Conservation (phyloP, 2,888 invertebrate species). For the Nymphalis polychloros region DNA sequence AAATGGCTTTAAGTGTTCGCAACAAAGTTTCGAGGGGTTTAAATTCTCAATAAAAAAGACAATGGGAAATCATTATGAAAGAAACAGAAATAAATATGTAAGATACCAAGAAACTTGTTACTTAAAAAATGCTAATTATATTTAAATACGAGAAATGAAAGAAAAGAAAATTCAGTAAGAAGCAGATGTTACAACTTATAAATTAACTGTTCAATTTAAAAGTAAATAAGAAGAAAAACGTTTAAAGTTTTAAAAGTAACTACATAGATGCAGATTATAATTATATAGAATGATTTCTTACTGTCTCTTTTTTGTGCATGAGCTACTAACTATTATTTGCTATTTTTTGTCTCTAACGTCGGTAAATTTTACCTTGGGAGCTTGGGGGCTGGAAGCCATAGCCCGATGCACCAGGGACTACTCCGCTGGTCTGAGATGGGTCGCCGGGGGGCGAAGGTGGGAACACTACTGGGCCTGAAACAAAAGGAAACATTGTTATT, state of each 20-base stretch:
- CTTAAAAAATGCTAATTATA: too few species aligned
- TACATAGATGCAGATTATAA: not conserved
- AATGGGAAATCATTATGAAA: too few species aligned
- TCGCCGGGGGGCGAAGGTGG: conserved; percentile 86
- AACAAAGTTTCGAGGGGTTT: too few species aligned
- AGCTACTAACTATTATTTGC: conserved; percentile 67
- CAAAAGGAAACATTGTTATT: not conserved
- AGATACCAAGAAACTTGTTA: too few species aligned
- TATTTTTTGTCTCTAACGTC: conserved; percentile 62
- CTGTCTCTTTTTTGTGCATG: conserved; percentile 45
- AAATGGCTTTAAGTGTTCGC: not conserved
- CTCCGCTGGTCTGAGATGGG: conserved; percentile 88
- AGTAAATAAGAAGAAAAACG: conserved; percentile 1
- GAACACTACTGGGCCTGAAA: conserved; percentile 90
- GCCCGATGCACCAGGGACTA: conserved; percentile 91
- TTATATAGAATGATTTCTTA: conserved; percentile 11
- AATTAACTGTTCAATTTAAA: not conserved
- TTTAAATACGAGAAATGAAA: too few species aligned
- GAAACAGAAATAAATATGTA: too few species aligned
- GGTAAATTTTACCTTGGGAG: conserved; percentile 82
- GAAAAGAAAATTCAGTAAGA: too few species aligned
- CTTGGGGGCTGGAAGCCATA: conserved; percentile 92
- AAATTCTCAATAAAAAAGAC: too few species aligned
- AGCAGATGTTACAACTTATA: not conserved
- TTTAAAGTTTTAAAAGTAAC: not conserved